Conservation (phyloP, 2,888 invertebrate genomes). For the Plagiodera versicolora region DNA sequence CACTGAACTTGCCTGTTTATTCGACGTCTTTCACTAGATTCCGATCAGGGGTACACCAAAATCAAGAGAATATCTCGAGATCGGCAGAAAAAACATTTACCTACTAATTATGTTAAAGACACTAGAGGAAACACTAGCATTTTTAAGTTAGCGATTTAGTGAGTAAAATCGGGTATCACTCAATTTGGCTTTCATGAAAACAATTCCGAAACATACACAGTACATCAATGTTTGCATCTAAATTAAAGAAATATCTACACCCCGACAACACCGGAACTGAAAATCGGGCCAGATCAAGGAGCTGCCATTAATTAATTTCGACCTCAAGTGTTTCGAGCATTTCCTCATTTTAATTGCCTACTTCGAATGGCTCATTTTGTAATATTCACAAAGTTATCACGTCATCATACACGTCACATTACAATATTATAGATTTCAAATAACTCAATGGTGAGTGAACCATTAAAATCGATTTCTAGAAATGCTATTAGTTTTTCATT, state of each 20-base stretch:
- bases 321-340: too few relatives aligned
- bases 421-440: not conserved
- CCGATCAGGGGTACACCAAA: conserved; percentile 1
- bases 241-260: not conserved
- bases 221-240: conserved; percentile 1
- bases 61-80: conserved; percentile 9
- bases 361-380: too few relatives aligned
- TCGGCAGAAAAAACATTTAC: conserved; percentile 11
- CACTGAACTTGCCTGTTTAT: conserved; percentile 40
- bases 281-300: not conserved
- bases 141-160: conserved; percentile 29
- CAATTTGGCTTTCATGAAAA: conserved; percentile 17
- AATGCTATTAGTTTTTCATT: too few relatives aligned
- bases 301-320: not conserved
- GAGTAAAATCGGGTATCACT: conserved; percentile 31
- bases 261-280: not conserved
- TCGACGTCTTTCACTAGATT: conserved; percentile 23
- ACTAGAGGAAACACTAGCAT: conserved; percentile 28
- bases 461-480: too few relatives aligned
- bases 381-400: too few relatives aligned
- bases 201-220: conserved; percentile 15
- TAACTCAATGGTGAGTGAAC: too few relatives aligned
- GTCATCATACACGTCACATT: not conserved
- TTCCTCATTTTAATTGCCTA: too few relatives aligned
- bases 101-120: conserved; percentile 22